Conservation (phyloP, 2,888 invertebrate genomes). For the Palloptera scutellata region DNA sequence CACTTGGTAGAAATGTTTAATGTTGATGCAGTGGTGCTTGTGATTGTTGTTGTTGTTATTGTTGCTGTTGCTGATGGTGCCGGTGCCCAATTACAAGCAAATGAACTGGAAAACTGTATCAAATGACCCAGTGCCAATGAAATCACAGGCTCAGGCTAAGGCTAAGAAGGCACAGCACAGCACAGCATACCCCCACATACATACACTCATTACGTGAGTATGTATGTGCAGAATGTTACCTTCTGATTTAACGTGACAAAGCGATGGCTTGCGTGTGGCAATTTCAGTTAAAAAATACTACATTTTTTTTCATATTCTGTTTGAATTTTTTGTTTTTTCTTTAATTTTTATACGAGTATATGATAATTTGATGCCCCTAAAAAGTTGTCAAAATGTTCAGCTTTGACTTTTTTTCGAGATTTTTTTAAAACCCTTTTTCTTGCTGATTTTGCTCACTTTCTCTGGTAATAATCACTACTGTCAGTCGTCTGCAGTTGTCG, state of each 20-base stretch:
- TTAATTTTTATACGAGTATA: no score
- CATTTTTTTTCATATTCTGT: constrained; percentile 11
- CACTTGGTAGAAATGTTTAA: neutral
- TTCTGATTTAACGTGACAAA: constrained; percentile 48
- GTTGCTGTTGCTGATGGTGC: constrained; percentile 32
- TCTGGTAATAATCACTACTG: no score
- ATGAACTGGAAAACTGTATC: constrained; percentile 65
- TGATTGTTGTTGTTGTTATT: neutral
- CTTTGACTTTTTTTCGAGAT: constrained; percentile 8
- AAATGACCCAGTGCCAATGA: constrained; percentile 61
- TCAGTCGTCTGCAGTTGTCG: no score
- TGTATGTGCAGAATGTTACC: constrained; percentile 12
- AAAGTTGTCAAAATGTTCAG: constrained; percentile 38
- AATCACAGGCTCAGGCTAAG: constrained; percentile 40
- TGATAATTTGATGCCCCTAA: constrained; percentile 42
- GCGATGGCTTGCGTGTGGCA: constrained; percentile 65
- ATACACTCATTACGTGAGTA: constrained; percentile 14
- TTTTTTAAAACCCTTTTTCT: no score
- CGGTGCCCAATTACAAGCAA: constrained; percentile 64
- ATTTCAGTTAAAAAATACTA: constrained; percentile 56
- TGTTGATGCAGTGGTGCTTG: constrained; percentile 3
- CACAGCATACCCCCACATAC: neutral
- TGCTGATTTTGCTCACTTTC: no score
- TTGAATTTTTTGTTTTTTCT: no score
- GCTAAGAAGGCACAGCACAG: neutral